These are phyloP conservation scores for Montipora sp. DNA, from an alignment of 64 coral and sea anemone genomes.

Conservation along the genomic window DNA sequence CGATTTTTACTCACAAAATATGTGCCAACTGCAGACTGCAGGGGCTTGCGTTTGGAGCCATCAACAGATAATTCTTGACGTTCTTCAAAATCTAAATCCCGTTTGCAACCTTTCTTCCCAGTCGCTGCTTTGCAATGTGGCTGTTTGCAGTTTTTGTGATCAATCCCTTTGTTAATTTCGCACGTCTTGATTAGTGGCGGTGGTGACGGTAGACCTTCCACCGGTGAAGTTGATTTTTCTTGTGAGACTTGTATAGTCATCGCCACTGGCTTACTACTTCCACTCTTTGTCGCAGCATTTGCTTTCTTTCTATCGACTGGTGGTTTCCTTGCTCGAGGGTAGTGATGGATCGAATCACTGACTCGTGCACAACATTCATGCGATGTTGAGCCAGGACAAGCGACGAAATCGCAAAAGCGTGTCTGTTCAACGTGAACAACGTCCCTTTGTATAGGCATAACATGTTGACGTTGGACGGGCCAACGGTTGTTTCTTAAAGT, in stretches of 20 bases:
- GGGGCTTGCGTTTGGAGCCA: not conserved
- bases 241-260: too few relatives aligned
- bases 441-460: not conserved
- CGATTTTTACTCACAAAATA: not conserved
- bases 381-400: not conserved
- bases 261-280: not conserved
- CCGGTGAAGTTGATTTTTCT: not conserved
- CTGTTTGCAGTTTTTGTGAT: not conserved
- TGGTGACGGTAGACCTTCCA: not conserved
- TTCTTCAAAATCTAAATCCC: not conserved
- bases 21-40: not conserved
- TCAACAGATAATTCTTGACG: not conserved
- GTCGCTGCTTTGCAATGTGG: not conserved
- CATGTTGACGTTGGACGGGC: not conserved
- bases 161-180: not conserved
- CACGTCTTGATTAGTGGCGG: constrained; percentile 6
- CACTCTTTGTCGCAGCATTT: not conserved
- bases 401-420: not conserved
- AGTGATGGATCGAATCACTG: not conserved
- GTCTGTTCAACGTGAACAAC: not conserved
- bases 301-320: not conserved
- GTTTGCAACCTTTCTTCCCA: not conserved
- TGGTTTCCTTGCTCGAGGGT: not conserved
- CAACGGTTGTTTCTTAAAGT: not conserved
- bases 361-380: not conserved